Base-by-base conservation (phyloP, 1,140 invertebrate genomes). In the Mactra quadrangularis region DNA sequence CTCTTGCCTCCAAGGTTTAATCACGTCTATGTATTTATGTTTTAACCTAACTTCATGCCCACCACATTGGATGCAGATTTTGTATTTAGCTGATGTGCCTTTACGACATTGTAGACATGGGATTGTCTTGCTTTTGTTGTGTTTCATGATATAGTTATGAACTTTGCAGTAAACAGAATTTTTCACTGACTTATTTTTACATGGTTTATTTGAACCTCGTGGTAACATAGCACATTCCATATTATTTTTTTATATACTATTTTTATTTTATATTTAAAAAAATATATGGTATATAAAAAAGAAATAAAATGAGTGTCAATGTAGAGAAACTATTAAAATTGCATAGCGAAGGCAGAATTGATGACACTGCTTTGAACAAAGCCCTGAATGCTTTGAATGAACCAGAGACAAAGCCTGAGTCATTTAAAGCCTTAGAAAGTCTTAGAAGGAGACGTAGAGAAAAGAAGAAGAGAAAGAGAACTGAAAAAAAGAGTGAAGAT, bases 171-270 rank as follows among this genome's bases (percentile, higher is more conserved):
- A 64, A 45, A 4, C 27, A 4, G 60, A 64, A 2, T 1, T 50
- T 71, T 66, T 66, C 45, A 17, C 19, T 3, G 35, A 38, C 31
- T 71, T 71, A 19, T 52, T 71, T 71, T 31, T 50, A 71, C 66
- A 71, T 1, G 7, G 45, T 52, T 71, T 47, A 29, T 71, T 9
- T 50, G 45, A 52, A 7, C 47, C 66, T n/a, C n/a, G 6, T 31
- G 0, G 19, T 22, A 68, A 25, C 19, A 52, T 22, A 27, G n/a
- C 7, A 22, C 45, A 71, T 29, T 2, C 25, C 45, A 1, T 19
- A 25, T 19, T 57, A 11, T 57, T 9, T 50, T 50, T 50, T 25
- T 57, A 7, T 57, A 57, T 57, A 57, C 55, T 57, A 57, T 17
- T 9, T n/a, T 57, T n/a, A 11, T 57, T 57, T 17, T 17, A 11